These are phyloP conservation scores for Cyprinus carpio DNA, from an alignment of 2,113 vertebrate genomes.

Conservation along the genomic window DNA sequence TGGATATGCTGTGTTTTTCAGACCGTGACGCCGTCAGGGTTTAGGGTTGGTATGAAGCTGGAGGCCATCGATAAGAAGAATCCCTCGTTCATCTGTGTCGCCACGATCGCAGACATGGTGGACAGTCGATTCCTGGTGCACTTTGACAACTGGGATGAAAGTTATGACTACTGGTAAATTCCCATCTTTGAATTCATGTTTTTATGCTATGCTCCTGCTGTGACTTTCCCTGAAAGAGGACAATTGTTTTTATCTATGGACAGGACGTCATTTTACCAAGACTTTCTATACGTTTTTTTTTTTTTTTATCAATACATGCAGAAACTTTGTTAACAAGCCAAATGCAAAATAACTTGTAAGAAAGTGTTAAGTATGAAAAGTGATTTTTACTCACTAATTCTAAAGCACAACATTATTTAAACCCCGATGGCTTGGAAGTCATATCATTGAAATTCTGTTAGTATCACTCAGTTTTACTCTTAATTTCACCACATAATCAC, in stretches of 20 bases:
- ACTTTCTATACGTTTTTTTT: too few relatives aligned
- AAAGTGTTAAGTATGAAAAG: not conserved
- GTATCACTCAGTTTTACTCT: not conserved
- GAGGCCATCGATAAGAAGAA: slow-evolving; percentile 88
- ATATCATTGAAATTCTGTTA: not conserved
- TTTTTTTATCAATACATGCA: too few relatives aligned
- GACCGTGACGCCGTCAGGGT: slow-evolving; percentile 86
- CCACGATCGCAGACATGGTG: slow-evolving; percentile 87
- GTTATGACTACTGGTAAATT: slow-evolving; percentile 85
- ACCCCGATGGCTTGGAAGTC: not conserved
- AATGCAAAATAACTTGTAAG: not conserved
- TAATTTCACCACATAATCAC: not conserved
- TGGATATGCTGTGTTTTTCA: slow-evolving; percentile 53
- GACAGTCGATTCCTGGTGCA: slow-evolving; percentile 87
- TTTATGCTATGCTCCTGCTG: not conserved
- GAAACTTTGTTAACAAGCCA: not conserved
- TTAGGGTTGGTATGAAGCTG: slow-evolving; percentile 87
- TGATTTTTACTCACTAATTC: not conserved
- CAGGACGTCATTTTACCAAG: not conserved
- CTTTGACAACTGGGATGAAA: slow-evolving; percentile 90
- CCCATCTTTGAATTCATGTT: not conserved
- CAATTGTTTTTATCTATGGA: not conserved
- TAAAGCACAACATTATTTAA: not conserved
- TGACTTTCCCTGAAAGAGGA: not conserved
- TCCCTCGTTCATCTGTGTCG: slow-evolving; percentile 85